Percentiles rank a stretch among this genome's conserved stretches.
These are phyloP conservation scores for Folsomia manolachei DNA, from an alignment of 2,888 invertebrate species.

Conservation along the genomic window DNA sequence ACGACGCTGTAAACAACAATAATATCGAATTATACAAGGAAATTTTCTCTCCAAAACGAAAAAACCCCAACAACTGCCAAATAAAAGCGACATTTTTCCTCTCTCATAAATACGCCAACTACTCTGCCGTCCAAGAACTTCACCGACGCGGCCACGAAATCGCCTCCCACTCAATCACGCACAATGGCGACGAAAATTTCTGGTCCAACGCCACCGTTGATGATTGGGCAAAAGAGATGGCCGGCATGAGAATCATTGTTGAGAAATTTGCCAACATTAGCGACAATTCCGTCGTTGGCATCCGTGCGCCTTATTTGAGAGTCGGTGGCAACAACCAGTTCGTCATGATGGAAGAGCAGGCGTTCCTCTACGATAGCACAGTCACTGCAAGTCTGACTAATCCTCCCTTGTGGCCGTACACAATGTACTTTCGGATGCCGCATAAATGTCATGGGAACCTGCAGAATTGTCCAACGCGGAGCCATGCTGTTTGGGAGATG, in stretches of 20 bases:
- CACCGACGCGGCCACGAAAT: slow-evolving; percentile 90
- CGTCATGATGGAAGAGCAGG: slow-evolving; percentile 95
- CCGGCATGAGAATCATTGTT: slow-evolving; percentile 77
- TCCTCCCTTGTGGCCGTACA: slow-evolving; percentile 96
- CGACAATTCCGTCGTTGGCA: slow-evolving; percentile 86
- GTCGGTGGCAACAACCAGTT: slow-evolving; percentile 95
- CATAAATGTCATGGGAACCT: slow-evolving; percentile 89
- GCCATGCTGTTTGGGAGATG: slow-evolving; percentile 95
- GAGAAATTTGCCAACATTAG: slow-evolving; percentile 87
- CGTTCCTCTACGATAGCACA: slow-evolving; percentile 91
- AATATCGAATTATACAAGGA: slow-evolving; percentile 91
- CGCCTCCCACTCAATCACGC: slow-evolving; percentile 90
- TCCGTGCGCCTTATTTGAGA: slow-evolving; percentile 81
- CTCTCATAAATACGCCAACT: slow-evolving; percentile 90
- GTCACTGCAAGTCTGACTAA: slow-evolving; percentile 87
- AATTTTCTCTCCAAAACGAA: slow-evolving; percentile 82
- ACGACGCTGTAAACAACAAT: slow-evolving; percentile 92
- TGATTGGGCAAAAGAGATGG: slow-evolving; percentile 77
- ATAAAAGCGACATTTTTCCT: slow-evolving; percentile 89
- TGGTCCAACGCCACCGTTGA: slow-evolving; percentile 90
- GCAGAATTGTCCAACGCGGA: slow-evolving; percentile 80
- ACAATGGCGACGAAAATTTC: slow-evolving; percentile 86
- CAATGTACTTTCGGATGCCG: slow-evolving; percentile 95
- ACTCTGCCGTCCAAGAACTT: slow-evolving; percentile 69
- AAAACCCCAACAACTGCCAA: slow-evolving; percentile 89